A percentile compares a stretch with the other conserved stretches of the same genome.
These are phyloP conservation scores for Alcis repandata DNA, from an alignment of 2,888 invertebrate genomes.

Conservation along the genomic window DNA sequence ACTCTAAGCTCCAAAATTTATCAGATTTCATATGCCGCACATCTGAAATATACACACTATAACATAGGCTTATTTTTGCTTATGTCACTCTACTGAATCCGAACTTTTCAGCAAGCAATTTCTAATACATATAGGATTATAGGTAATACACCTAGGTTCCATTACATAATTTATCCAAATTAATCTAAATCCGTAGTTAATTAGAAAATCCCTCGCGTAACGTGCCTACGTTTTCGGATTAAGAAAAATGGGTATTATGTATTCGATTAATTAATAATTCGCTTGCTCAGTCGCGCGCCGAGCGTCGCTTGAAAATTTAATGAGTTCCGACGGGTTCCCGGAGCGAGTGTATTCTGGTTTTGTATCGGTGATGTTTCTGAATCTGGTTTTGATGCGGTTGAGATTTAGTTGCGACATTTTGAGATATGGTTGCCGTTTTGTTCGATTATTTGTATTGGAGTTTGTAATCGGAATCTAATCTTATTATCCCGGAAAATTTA, in stretches of 20 bases:
- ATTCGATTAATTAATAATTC: slow-evolving; percentile 70
- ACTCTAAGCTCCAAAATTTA: no score
- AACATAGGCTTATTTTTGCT: no score
- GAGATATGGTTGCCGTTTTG: no score
- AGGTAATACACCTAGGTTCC: neutral
- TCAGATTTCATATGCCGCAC: no score
- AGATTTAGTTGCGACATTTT: no score
- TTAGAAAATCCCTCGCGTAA: slow-evolving; percentile 40
- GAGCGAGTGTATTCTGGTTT: slow-evolving; percentile 45
- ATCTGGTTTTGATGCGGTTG: neutral
- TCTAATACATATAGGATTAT: no score
- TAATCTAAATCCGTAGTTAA: slow-evolving; percentile 32
- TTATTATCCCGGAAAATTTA: no score
- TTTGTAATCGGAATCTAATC: no score
- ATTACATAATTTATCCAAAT: slow-evolving; percentile 20
- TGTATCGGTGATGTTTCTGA: neutral
- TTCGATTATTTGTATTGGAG: no score
- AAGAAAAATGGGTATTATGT: slow-evolving; percentile 64
- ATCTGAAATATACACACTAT: no score
- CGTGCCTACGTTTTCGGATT: slow-evolving; percentile 44
- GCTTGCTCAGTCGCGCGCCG: slow-evolving; percentile 59
- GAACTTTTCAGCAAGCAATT: no score
- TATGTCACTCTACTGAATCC: no score
- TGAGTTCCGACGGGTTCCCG: slow-evolving; percentile 52
- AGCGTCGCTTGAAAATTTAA: slow-evolving; percentile 66